Percentiles rank a stretch among this genome's conserved stretches.
phyloP scores from a whole-genome alignment of 1,140 invertebrate genomes.

The Pogonognathellus flavescens region DNA sequence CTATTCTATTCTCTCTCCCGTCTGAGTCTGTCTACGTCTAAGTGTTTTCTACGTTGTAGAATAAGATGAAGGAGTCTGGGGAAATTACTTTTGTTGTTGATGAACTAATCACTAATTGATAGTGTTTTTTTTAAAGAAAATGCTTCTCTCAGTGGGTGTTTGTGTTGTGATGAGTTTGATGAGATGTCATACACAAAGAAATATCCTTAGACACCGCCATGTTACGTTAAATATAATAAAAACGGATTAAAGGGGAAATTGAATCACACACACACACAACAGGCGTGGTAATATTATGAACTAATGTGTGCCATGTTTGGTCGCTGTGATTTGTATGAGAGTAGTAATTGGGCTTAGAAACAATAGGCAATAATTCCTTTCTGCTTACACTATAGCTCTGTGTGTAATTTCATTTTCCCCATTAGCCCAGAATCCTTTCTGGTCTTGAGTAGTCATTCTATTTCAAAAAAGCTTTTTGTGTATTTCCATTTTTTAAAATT shows the following conservation, averaged over 20 bases:
- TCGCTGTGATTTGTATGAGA: neutral
- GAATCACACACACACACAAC: neutral
- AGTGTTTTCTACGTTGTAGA: too few relatives aligned
- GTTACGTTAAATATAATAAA: constrained; percentile 28
- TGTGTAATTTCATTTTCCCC: constrained; percentile 10
- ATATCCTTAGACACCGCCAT: neutral
- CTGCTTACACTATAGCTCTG: constrained; percentile 33
- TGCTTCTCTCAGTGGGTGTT: neutral
- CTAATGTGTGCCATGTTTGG: constrained; percentile 32
- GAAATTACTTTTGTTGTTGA: neutral
- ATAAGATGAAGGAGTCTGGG: too few relatives aligned
- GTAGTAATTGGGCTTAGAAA: constrained; percentile 35
- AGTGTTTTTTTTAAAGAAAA: neutral
- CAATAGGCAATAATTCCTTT: constrained; percentile 42
- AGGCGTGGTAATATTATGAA: constrained; percentile 6
- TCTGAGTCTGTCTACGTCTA: too few relatives aligned
- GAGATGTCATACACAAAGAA: neutral
- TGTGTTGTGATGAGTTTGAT: constrained; percentile 7
- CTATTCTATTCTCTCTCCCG: too few relatives aligned
- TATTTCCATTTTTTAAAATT: too few relatives aligned
- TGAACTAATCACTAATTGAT: constrained; percentile 8
- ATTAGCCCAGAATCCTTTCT: neutral
- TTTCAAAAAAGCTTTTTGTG: too few relatives aligned
- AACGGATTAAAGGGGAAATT: constrained; percentile 41
- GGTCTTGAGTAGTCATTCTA: too few relatives aligned